Conservation (phyloP, 2,113 vertebrate species). For the human region GRCh38 chr16:59257001-59257500, state of each 20-base stretch:
- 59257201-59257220: neutral
- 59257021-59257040: slow-evolving; percentile 7
- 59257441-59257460: neutral
- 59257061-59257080: slow-evolving; percentile 1
- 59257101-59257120: neutral
- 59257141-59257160: neutral
- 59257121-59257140: neutral
- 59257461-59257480: neutral
- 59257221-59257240: neutral
- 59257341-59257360: neutral
- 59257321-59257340: neutral
- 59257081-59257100: neutral
- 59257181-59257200: neutral
- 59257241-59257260: neutral
- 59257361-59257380: neutral
- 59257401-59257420: neutral
- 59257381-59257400: neutral
- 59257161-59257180: neutral
- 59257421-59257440: neutral
- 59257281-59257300: neutral
- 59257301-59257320: neutral
- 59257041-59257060: neutral
- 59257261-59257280: neutral
- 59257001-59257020: neutral
- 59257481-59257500: neutral